Percentiles rank a stretch among this genome's conserved stretches.
These are phyloP conservation scores for Pammene fasciana DNA, from an alignment of 2,888 invertebrate genomes.

Conservation along the genomic window DNA sequence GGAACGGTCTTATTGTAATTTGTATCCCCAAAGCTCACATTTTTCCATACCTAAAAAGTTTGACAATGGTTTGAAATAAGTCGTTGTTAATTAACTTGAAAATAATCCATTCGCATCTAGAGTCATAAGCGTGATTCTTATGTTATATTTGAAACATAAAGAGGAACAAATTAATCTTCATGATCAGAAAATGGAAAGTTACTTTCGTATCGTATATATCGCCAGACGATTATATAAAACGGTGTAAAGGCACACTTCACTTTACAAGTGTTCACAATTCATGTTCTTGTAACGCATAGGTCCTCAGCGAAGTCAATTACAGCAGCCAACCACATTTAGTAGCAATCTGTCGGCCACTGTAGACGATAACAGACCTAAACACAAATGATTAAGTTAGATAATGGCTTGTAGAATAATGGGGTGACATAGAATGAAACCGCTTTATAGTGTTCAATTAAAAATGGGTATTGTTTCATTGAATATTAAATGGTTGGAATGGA, in stretches of 20 bases:
- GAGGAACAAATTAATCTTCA: too few species aligned
- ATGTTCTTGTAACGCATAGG: conserved; percentile 22
- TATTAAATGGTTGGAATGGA: conserved; percentile 29
- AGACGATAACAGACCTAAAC: conserved; percentile 6
- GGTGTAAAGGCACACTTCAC: conserved; percentile 12
- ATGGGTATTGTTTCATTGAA: conserved; percentile 40
- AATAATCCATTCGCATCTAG: too few species aligned
- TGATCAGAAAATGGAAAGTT: too few species aligned
- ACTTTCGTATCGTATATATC: too few species aligned
- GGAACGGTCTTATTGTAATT: too few species aligned
- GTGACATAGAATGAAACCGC: conserved; percentile 31
- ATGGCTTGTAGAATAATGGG: conserved; percentile 2
- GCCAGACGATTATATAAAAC: neutral
- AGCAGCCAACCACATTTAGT: conserved; percentile 25
- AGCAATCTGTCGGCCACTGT: conserved; percentile 26
- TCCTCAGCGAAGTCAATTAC: conserved; percentile 39
- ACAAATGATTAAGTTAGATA: neutral
- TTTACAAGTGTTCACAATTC: conserved; percentile 19
- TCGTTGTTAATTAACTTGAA: too few species aligned
- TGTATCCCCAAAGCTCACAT: too few species aligned
- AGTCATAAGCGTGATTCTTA: too few species aligned
- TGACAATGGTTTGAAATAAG: too few species aligned
- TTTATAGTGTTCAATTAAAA: conserved; percentile 40
- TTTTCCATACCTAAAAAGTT: too few species aligned
- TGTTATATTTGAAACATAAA: too few species aligned